A percentile compares a stretch with the other conserved stretches of the same genome.
Evolutionary conservation across 2,113 vertebrate genomes (phyloP).

Genomic region (Crotophaga sulcirostris): DNA sequence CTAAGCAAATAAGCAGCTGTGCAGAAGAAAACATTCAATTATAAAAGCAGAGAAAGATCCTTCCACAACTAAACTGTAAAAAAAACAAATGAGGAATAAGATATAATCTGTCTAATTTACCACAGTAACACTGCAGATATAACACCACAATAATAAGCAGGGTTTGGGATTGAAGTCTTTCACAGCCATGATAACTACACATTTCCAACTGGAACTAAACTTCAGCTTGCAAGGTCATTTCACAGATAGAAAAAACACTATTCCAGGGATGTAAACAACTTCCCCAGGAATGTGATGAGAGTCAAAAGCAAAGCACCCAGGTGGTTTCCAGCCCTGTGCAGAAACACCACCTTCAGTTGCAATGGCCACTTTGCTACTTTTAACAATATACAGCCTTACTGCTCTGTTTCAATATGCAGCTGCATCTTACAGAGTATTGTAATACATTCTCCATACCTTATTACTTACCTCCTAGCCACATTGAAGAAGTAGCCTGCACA

Average conservation of each 20-base stretch:
- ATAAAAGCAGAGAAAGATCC: background rate
- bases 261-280: background rate
- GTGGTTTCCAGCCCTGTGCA: background rate
- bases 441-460: background rate
- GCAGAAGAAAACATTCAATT: background rate
- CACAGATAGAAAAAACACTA: background rate
- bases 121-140: background rate
- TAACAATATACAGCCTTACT: background rate
- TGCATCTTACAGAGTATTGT: background rate
- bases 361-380: background rate
- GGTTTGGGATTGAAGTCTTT: background rate
- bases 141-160: background rate
- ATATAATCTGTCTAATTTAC: background rate
- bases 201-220: background rate
- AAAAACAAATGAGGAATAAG: background rate
- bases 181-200: background rate
- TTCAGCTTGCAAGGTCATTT: background rate
- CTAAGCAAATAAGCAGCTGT: background rate
- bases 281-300: background rate
- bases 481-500: slow-evolving; percentile 94
- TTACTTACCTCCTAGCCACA: slow-evolving; percentile 87
- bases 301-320: background rate
- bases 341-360: background rate
- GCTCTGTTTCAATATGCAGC: background rate
- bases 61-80: background rate